Evolutionary conservation across 2,888 invertebrate genomes (phyloP).

Genomic region (Frankliniella fusca): DNA sequence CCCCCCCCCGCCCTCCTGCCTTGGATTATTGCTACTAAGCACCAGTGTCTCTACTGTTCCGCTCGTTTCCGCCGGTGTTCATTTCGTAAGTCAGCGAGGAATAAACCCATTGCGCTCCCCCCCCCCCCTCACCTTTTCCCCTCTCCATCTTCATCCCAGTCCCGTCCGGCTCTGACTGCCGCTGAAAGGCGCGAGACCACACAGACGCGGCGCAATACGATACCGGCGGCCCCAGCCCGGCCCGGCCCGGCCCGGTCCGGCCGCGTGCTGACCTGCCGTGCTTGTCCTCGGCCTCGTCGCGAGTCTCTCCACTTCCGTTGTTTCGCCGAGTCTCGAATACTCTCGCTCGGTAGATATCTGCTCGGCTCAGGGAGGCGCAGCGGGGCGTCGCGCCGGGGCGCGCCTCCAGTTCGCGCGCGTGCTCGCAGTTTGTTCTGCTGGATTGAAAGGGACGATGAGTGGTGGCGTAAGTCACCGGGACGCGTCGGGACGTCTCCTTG

Average conservation of each 20-base stretch:
- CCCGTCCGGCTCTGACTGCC: not conserved
- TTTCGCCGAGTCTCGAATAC: not conserved
- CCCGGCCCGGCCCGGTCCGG: too few relatives aligned
- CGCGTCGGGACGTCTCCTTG: not conserved
- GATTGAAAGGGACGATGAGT: not conserved
- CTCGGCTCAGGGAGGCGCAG: too few relatives aligned
- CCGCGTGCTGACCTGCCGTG: too few relatives aligned
- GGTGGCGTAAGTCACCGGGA: not conserved
- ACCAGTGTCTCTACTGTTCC: too few relatives aligned
- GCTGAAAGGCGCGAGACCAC: not conserved
- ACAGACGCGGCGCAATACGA: too few relatives aligned
- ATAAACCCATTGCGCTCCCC: too few relatives aligned
- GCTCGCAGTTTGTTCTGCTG: not conserved
- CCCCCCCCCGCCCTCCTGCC: too few relatives aligned
- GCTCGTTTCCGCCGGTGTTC: too few relatives aligned
- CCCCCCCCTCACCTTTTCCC: not conserved
- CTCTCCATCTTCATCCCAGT: not conserved
- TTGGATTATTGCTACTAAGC: too few relatives aligned
- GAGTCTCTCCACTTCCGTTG: not conserved
- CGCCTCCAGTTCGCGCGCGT: not conserved
- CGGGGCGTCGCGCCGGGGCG: not conserved
- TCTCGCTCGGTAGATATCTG: too few relatives aligned
- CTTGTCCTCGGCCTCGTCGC: not conserved
- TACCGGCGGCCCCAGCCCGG: too few relatives aligned
- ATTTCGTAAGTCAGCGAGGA: too few relatives aligned